These are phyloP conservation scores for Micropoecilia bifurca DNA, from an alignment of 2,797 vertebrate genomes.

Conservation along the genomic window DNA sequence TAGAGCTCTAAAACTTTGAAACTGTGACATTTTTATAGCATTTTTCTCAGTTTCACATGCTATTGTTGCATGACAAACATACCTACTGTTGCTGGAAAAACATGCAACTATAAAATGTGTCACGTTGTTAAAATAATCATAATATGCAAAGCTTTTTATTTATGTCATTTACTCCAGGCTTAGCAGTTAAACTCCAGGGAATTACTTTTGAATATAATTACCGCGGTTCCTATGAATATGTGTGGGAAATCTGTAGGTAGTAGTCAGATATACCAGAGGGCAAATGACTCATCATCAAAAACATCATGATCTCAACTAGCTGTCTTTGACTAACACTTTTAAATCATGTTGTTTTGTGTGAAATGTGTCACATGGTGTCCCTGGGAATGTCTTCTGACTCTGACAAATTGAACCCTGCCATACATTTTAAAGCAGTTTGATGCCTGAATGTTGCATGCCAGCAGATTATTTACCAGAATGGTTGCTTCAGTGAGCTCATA, in stretches of 20 bases:
- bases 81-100: background rate
- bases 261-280: background rate
- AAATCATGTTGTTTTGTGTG: slow-evolving; percentile 3
- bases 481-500: background rate
- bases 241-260: slow-evolving; percentile 2
- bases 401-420: slow-evolving; percentile 9
- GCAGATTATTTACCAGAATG: background rate
- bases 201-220: background rate
- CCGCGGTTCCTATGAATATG: background rate
- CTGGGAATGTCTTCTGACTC: slow-evolving; percentile 26
- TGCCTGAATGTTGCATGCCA: background rate
- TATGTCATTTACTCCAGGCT: background rate
- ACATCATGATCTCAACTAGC: slow-evolving; percentile 12
- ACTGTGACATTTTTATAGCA: background rate
- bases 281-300: slow-evolving; percentile 10
- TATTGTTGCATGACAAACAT: background rate
- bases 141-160: background rate
- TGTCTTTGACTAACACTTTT: slow-evolving; percentile 1
- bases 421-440: background rate
- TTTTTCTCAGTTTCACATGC: background rate
- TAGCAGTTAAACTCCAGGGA: background rate
- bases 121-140: background rate
- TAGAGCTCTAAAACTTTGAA: background rate
- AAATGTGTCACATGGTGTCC: background rate
- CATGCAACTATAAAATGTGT: too few relatives aligned